A percentile compares a stretch with the other conserved stretches of the same genome.
Conservation (phyloP, 2,797 vertebrate genomes). For the Columba guinea region DNA sequence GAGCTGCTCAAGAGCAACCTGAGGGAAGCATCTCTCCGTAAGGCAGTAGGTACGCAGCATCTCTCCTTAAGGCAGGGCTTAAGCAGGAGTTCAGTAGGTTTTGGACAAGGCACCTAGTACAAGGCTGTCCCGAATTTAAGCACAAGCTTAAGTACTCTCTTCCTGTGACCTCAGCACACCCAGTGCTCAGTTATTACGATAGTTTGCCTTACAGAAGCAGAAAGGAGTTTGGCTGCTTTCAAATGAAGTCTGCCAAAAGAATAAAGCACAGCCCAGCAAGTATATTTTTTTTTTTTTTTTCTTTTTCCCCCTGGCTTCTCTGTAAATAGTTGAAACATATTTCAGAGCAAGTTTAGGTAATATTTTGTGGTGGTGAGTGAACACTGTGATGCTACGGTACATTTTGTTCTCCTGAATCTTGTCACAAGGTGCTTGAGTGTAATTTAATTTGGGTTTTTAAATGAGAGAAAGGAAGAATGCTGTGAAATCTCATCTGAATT, state of each 20-base stretch:
- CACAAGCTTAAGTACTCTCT: not conserved
- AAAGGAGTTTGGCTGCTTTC: conserved; percentile 43
- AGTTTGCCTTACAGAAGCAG: conserved; percentile 25
- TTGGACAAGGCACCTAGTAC: not conserved
- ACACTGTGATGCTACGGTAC: conserved; percentile 1
- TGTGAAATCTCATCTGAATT: conserved; percentile 18
- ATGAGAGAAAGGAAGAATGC: not conserved
- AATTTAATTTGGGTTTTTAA: conserved; percentile 49
- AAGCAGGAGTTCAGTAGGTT: not conserved
- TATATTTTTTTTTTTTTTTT: not conserved
- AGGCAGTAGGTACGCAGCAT: not conserved
- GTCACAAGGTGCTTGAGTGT: not conserved
- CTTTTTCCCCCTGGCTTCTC: not conserved
- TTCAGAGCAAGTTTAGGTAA: conserved; percentile 55
- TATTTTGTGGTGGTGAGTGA: conserved; percentile 37
- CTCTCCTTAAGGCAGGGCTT: not conserved
- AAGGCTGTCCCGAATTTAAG: not conserved
- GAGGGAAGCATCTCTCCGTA: not conserved
- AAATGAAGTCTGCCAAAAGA: conserved; percentile 49
- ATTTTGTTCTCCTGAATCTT: not conserved
- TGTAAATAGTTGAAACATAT: conserved; percentile 60
- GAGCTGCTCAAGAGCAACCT: not conserved
- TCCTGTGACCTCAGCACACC: not conserved
- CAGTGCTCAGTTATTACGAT: not conserved
- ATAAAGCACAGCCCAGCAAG: not conserved